Percentiles rank a stretch among this genome's conserved stretches.
phyloP scores from a whole-genome alignment of 2,888 invertebrate genomes.

The Zhuqinia jingwanae region DNA sequence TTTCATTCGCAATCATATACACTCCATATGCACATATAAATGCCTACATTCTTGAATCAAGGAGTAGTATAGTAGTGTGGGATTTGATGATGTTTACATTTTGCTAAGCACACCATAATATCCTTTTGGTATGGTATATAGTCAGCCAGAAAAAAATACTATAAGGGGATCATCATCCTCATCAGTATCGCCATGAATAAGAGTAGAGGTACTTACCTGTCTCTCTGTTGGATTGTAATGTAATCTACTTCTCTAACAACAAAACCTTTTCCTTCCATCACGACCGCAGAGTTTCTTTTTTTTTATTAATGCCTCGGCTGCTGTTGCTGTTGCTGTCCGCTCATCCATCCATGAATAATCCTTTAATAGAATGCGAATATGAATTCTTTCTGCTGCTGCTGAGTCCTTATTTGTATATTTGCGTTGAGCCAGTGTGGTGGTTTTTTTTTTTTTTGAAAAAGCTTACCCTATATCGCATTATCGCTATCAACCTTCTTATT shows the following conservation, averaged over 20 bases:
- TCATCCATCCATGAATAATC: slow-evolving; percentile 63
- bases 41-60: slow-evolving; percentile 35
- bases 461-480: background rate
- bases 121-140: background rate
- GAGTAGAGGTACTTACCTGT: slow-evolving; percentile 59
- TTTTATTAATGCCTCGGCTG: slow-evolving; percentile 6
- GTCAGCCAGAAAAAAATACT: slow-evolving; percentile 36
- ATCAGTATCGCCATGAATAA: slow-evolving; percentile 48
- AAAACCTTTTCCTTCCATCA: slow-evolving; percentile 55
- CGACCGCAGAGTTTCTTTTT: background rate
- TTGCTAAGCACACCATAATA: background rate
- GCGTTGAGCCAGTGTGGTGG: background rate
- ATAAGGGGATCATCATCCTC: slow-evolving; percentile 65
- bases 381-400: background rate
- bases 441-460: slow-evolving; percentile 12
- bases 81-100: slow-evolving; percentile 27
- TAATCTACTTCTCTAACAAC: slow-evolving; percentile 55
- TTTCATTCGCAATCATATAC: slow-evolving; percentile 43
- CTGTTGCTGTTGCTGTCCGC: slow-evolving; percentile 39
- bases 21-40: slow-evolving; percentile 20
- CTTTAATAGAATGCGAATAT: background rate
- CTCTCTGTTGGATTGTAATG: slow-evolving; percentile 17
- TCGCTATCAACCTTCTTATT: background rate
- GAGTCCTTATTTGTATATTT: background rate
- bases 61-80: slow-evolving; percentile 22